Evolutionary conservation across 2,888 invertebrate genomes (phyloP).

Genomic region (Chrysolina oricalcia): DNA sequence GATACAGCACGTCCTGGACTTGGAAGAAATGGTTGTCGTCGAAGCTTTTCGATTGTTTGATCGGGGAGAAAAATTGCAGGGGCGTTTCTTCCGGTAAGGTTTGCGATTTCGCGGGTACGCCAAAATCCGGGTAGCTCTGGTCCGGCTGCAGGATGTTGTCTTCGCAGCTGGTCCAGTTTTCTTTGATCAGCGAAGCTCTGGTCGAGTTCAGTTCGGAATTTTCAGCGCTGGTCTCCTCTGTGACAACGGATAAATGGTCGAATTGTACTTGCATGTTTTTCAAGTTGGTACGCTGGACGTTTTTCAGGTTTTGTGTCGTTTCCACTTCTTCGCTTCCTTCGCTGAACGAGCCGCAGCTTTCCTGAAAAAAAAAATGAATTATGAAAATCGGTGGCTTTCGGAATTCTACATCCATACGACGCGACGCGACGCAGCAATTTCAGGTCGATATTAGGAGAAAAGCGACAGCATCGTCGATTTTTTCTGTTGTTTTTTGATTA

Average conservation of each 20-base stretch:
- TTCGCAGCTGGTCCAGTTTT: constrained; percentile 60
- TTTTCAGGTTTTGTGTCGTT: constrained; percentile 70
- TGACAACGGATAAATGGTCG: constrained; percentile 85
- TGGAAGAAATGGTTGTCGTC: constrained; percentile 64
- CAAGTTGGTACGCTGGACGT: constrained; percentile 71
- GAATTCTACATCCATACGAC: too few species aligned
- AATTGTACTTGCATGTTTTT: constrained; percentile 76
- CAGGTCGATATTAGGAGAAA: too few species aligned
- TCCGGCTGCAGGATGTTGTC: constrained; percentile 68
- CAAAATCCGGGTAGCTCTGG: constrained; percentile 68
- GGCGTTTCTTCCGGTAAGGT: constrained; percentile 57
- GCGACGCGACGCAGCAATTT: too few species aligned
- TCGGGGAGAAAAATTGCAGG: constrained; percentile 61
- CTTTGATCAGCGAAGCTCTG: constrained; percentile 58
- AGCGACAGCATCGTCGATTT: too few species aligned
- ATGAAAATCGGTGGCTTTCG: neutral
- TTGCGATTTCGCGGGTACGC: constrained; percentile 57
- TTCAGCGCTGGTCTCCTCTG: constrained; percentile 78
- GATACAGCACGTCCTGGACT: constrained; percentile 47
- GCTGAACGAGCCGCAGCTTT: constrained; percentile 67
- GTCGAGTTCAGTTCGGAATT: constrained; percentile 68
- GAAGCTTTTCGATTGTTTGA: constrained; percentile 64
- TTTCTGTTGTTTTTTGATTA: too few species aligned
- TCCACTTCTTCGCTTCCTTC: constrained; percentile 70
- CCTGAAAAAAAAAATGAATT: constrained; percentile 58